Conservation (phyloP, 2,888 invertebrate genomes). For the Mylabris sibirica region DNA sequence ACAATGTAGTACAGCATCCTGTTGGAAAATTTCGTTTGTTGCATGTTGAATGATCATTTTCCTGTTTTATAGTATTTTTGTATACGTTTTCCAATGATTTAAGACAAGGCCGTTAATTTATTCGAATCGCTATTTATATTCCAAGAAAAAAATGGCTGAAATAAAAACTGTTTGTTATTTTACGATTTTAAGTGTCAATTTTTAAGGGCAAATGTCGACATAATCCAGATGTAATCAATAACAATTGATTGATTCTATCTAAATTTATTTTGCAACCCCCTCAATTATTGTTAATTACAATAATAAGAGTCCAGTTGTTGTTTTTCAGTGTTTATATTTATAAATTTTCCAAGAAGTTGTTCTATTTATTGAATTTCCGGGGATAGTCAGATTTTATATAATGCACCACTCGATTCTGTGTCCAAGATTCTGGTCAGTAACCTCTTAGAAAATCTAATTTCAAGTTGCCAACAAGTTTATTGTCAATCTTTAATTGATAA, state of each 20-base stretch:
- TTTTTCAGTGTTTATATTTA: conserved; percentile 2
- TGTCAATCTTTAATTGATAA: conserved; percentile 12
- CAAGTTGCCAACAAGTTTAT: conserved; percentile 20
- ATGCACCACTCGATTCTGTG: conserved; percentile 18
- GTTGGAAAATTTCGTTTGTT: neutral
- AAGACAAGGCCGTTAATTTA: neutral
- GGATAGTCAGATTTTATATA: conserved; percentile 31
- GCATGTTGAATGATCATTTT: neutral
- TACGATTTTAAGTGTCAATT: neutral
- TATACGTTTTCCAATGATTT: neutral
- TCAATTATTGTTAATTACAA: neutral
- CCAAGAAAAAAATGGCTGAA: neutral
- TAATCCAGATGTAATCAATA: conserved; percentile 12
- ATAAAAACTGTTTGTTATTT: neutral
- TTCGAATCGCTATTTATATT: neutral
- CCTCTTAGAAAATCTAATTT: conserved; percentile 32
- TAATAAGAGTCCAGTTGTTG: neutral
- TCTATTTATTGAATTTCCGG: conserved; percentile 33
- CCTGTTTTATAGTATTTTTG: neutral
- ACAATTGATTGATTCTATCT: neutral
- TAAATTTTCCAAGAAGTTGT: conserved; percentile 18
- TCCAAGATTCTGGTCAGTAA: conserved; percentile 36
- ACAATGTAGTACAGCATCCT: neutral
- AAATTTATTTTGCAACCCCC: neutral
- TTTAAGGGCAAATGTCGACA: neutral